These are phyloP conservation scores for Fratercula arctica DNA, from an alignment of 2,797 vertebrate species.

Conservation along the genomic window DNA sequence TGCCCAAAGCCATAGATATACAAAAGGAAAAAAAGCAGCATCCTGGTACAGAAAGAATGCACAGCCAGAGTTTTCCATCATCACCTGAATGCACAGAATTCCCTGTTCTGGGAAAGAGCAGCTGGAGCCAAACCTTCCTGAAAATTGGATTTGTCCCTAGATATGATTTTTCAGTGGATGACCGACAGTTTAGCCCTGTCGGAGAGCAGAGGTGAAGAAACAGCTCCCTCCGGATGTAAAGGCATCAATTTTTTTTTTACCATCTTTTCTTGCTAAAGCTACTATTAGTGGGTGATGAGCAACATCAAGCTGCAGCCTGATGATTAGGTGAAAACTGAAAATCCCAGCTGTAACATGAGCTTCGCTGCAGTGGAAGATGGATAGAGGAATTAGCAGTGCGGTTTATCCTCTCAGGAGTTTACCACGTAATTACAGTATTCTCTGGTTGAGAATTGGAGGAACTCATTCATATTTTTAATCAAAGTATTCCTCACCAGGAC, in stretches of 20 bases:
- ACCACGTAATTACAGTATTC: not conserved
- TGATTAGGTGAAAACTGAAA: not conserved
- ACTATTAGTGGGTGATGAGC: not conserved
- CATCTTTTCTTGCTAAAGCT: not conserved
- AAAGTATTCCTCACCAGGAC: not conserved
- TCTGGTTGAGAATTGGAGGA: not conserved
- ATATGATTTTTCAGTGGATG: not conserved
- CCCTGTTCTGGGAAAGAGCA: not conserved
- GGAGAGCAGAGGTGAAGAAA: not conserved
- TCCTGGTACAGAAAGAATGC: not conserved
- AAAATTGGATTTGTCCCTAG: accelerated
- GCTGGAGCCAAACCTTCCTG: not conserved
- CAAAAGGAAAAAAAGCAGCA: not conserved
- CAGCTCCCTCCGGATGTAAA: not conserved
- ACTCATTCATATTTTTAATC: not conserved
- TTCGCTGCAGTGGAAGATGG: not conserved
- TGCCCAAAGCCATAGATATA: not conserved
- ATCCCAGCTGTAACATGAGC: accelerated
- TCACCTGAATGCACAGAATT: not conserved
- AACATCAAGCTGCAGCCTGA: not conserved
- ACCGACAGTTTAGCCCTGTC: not conserved
- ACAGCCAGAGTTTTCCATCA: not conserved
- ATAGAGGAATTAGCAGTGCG: not conserved
- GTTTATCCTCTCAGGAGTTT: not conserved
- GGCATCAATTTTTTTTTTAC: not conserved